phyloP scores from a whole-genome alignment of 1,140 invertebrate species.

The Drosophila pseudoobscura region DNA sequence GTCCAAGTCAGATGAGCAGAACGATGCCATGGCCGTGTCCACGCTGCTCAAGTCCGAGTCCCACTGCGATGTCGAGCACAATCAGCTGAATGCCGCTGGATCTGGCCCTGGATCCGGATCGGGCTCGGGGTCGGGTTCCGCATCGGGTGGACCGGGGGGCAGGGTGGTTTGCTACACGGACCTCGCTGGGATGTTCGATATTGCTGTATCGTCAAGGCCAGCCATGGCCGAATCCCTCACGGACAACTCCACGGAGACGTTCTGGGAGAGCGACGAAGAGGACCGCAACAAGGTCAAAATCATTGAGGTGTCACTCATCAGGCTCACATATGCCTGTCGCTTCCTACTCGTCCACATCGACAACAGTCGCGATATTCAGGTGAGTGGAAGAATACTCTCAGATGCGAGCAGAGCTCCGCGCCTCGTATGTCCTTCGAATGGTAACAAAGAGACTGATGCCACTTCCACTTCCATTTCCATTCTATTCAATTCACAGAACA shows the following conservation, averaged over 20 bases:
- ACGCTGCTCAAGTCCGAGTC: conserved; percentile 36
- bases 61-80: conserved; percentile 66
- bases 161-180: conserved; percentile 69
- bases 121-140: not conserved
- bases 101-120: conserved; percentile 29
- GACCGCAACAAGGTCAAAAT: conserved; percentile 95
- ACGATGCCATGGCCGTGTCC: conserved; percentile 82
- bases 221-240: conserved; percentile 96
- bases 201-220: conserved; percentile 94
- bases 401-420: too few relatives aligned
- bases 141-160: conserved; percentile 56
- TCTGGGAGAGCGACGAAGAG: conserved; percentile 99
- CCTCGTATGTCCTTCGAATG: too few relatives aligned
- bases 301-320: conserved; percentile 85
- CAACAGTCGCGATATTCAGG: conserved; percentile 94
- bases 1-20: conserved; percentile 94
- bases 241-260: conserved; percentile 98
- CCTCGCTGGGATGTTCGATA: conserved; percentile 77
- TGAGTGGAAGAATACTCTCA: conserved; percentile 83
- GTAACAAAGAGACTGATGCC: not conserved
- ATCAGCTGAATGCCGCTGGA: conserved; percentile 10
- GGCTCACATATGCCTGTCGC: conserved; percentile 82
- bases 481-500: conserved; percentile 87
- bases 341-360: conserved; percentile 94
- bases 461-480: not conserved